These are phyloP conservation scores for Nematostella vectensis DNA, from an alignment of 92 coral and sea anemone genomes.

Conservation along the genomic window DNA sequence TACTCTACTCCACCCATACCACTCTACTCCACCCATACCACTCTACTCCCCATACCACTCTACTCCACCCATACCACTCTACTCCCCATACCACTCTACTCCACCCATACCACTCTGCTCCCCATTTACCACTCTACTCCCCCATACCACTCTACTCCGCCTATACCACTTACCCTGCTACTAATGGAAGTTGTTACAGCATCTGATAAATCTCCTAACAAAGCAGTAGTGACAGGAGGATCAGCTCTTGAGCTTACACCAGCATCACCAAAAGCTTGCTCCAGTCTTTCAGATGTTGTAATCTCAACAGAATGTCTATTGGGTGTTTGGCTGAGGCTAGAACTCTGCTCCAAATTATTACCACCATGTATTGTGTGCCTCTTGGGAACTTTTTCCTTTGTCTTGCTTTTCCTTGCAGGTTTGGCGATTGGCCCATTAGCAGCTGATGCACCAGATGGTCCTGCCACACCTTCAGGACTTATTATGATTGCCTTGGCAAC, in stretches of 20 bases:
- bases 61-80: too few species aligned
- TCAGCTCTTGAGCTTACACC: not conserved
- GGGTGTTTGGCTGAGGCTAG: slow-evolving; percentile 10
- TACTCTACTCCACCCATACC: too few species aligned
- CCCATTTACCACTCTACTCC: too few species aligned
- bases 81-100: too few species aligned
- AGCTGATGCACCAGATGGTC: not conserved
- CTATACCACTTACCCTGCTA: not conserved
- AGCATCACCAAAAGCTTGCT: slow-evolving; percentile 25
- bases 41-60: too few species aligned
- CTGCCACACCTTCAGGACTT: slow-evolving; percentile 3
- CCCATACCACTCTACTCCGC: too few species aligned
- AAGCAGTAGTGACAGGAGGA: not conserved
- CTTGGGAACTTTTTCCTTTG: slow-evolving; percentile 23
- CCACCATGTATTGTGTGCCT: slow-evolving; percentile 55
- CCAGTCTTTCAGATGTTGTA: slow-evolving; percentile 50
- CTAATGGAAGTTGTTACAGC: too few species aligned
- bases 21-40: too few species aligned
- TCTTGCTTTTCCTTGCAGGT: slow-evolving; percentile 22
- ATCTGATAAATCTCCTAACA: not conserved
- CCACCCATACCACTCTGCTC: too few species aligned
- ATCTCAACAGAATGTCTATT: slow-evolving; percentile 57
- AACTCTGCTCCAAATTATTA: slow-evolving; percentile 27
- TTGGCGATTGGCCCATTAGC: slow-evolving; percentile 8
- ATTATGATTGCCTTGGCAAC: slow-evolving; percentile 48